A percentile compares a stretch with the other conserved stretches of the same genome.
These are phyloP conservation scores for Drosophila kohkoa DNA, from an alignment of 1,140 invertebrate genomes.

Conservation along the genomic window DNA sequence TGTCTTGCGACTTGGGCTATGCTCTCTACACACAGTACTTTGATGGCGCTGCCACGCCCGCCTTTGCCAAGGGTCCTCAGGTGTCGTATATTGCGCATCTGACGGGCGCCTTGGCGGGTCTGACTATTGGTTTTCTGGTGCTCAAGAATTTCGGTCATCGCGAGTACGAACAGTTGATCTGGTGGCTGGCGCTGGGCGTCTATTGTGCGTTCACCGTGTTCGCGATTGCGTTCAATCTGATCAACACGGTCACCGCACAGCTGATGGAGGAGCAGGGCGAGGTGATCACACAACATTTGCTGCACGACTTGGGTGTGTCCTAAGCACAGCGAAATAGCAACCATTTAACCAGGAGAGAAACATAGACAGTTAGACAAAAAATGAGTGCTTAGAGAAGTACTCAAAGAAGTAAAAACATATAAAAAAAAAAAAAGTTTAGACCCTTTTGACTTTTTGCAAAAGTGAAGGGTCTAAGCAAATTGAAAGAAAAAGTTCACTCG, in stretches of 20 bases:
- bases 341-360: constrained; percentile 46
- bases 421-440: constrained; percentile 28
- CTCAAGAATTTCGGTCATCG: constrained; percentile 98
- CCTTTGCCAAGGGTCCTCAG: constrained; percentile 87
- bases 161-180: constrained; percentile 95
- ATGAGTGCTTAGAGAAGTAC: not conserved
- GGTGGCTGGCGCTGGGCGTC: constrained; percentile 97
- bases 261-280: constrained; percentile 84
- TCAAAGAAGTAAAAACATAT: constrained; percentile 12
- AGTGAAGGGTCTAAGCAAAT: too few species aligned
- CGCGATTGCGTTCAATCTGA: constrained; percentile 96
- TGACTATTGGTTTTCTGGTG: constrained; percentile 95
- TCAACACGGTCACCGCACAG: constrained; percentile 88
- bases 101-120: constrained; percentile 94
- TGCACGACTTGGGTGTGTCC: constrained; percentile 84
- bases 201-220: constrained; percentile 97
- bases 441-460: too few species aligned
- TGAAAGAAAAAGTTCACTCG: constrained; percentile 51
- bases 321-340: constrained; percentile 47
- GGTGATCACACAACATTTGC: constrained; percentile 84
- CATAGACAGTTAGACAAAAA: constrained; percentile 46
- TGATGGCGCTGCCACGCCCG: constrained; percentile 86
- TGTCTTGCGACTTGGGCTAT: constrained; percentile 96
- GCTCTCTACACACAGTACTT: constrained; percentile 97
- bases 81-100: constrained; percentile 98